Percentiles rank a stretch among this genome's conserved stretches.
Conservation (phyloP, 2,888 invertebrate genomes). For the Panopea generosa region DNA sequence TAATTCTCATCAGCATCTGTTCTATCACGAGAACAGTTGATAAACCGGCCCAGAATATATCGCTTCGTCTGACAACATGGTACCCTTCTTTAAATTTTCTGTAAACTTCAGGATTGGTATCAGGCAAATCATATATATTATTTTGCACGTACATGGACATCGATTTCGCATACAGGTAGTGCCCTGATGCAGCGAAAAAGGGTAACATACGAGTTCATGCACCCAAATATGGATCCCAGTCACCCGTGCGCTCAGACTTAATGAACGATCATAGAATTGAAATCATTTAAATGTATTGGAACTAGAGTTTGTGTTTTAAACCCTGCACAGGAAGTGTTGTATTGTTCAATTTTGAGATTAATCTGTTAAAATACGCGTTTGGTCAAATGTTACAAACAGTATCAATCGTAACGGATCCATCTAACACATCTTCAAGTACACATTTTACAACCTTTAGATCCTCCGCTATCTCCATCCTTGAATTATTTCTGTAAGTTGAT, state of each 20-base stretch:
- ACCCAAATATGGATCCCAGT: constrained; percentile 23
- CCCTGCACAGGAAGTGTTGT: too few species aligned
- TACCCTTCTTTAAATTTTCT: constrained; percentile 24
- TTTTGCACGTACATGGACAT: constrained; percentile 47
- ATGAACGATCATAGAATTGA: constrained; percentile 24
- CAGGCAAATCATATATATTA: constrained; percentile 35
- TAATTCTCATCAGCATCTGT: constrained; percentile 62
- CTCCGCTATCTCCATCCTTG: too few species aligned
- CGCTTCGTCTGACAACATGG: constrained; percentile 25
- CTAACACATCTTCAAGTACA: too few species aligned
- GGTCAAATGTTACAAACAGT: too few species aligned
- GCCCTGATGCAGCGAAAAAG: constrained; percentile 59
- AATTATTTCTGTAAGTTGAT: too few species aligned
- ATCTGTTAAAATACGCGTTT: too few species aligned
- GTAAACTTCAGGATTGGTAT: constrained; percentile 20
- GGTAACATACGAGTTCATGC: constrained; percentile 18
- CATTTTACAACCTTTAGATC: too few species aligned
- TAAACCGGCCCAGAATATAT: constrained; percentile 42
- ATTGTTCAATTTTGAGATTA: too few species aligned
- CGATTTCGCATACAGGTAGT: constrained; percentile 58
- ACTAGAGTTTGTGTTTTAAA: too few species aligned
- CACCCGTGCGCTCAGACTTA: too few species aligned
- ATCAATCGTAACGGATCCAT: too few species aligned
- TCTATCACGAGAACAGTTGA: constrained; percentile 47
- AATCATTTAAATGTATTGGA: constrained; percentile 43